Evolutionary conservation across 2,797 vertebrate species (phyloP).

Genomic region (Knipowitschia caucasica): DNA sequence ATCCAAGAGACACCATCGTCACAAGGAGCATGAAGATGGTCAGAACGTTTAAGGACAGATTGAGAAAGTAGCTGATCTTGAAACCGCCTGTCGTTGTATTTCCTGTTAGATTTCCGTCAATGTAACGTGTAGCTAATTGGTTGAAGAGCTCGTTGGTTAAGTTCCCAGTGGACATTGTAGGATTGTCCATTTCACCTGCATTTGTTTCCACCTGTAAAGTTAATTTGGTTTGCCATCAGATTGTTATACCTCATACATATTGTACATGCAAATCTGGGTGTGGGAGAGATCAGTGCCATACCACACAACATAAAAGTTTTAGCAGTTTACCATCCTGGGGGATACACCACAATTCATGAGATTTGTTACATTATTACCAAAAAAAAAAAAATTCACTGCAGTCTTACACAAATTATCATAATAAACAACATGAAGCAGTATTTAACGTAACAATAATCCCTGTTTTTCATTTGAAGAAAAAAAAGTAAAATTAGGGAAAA

Average conservation of each 20-base stretch:
- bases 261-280: neutral
- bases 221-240: constrained; percentile 3
- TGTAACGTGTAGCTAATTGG: constrained; percentile 6
- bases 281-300: neutral
- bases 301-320: too few relatives aligned
- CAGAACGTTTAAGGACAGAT: constrained; percentile 61
- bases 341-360: too few relatives aligned
- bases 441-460: too few relatives aligned
- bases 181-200: constrained; percentile 4
- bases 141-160: constrained; percentile 26
- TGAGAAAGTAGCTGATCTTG: constrained; percentile 24
- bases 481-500: neutral
- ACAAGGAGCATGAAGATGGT: constrained; percentile 64
- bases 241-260: neutral
- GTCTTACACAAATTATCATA: too few relatives aligned
- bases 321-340: too few relatives aligned
- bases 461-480: neutral
- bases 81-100: constrained; percentile 48
- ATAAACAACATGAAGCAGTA: too few relatives aligned
- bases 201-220: constrained; percentile 33
- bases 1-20: constrained; percentile 80
- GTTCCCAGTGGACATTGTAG: constrained; percentile 45
- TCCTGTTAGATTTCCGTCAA: constrained; percentile 18
- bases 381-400: too few relatives aligned
- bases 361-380: too few relatives aligned